Conservation (phyloP, 2,888 invertebrate genomes). For the Drosophila mettleri region DNA sequence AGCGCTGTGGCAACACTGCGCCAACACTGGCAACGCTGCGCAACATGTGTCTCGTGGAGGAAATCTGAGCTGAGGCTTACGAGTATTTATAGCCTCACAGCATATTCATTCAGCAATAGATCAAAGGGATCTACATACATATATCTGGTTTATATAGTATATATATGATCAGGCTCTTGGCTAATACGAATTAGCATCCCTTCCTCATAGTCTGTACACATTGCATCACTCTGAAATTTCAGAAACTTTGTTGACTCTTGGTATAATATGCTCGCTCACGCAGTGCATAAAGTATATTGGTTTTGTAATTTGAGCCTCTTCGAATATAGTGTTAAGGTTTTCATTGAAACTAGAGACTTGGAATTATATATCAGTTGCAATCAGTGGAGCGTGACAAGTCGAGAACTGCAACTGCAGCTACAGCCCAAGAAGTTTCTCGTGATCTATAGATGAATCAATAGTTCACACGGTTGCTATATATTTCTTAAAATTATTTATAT, state of each 20-base stretch:
- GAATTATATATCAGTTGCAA: no score
- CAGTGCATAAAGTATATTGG: background rate
- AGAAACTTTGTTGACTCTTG: background rate
- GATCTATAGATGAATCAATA: no score
- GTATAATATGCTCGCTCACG: background rate
- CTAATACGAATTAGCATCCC: background rate
- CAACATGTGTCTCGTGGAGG: conserved; percentile 12
- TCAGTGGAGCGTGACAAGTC: no score
- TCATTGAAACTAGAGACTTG: no score
- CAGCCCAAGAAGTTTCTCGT: no score
- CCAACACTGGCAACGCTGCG: background rate
- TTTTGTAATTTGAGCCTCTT: background rate
- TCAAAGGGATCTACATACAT: background rate
- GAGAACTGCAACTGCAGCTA: no score
- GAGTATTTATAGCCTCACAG: no score
- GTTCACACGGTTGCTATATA: no score
- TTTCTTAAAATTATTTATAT: no score
- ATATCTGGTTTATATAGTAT: background rate
- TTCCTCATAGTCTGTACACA: background rate
- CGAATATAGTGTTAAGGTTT: no score
- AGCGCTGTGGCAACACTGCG: conserved; percentile 26
- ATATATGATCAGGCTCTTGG: background rate
- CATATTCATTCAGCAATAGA: background rate
- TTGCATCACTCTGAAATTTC: background rate
- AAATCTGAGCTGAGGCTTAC: no score